Evolutionary conservation across 2,888 invertebrate genomes (phyloP).

Genomic region (Troides aeacus): DNA sequence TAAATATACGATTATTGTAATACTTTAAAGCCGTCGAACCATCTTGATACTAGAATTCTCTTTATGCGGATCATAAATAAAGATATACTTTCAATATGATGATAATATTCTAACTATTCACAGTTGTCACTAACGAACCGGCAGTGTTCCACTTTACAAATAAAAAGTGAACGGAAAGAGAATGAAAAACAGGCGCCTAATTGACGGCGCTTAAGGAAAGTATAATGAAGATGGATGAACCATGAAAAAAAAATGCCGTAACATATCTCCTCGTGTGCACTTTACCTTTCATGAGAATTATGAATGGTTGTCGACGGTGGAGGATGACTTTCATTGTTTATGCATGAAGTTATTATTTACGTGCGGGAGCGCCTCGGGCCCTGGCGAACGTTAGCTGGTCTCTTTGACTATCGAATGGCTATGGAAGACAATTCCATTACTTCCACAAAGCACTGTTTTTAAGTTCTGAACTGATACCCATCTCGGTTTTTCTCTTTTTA

Average conservation of each 20-base stretch:
- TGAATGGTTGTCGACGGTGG: slow-evolving; percentile 48
- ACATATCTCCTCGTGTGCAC: slow-evolving; percentile 27
- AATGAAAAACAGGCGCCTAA: slow-evolving; percentile 20
- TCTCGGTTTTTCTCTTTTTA: too few relatives aligned
- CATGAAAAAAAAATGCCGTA: slow-evolving; percentile 20
- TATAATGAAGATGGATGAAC: slow-evolving; percentile 26
- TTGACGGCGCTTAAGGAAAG: slow-evolving; percentile 22
- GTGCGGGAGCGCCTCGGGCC: slow-evolving; percentile 37
- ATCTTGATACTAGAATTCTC: too few relatives aligned
- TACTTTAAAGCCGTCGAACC: too few relatives aligned
- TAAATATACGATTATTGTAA: too few relatives aligned
- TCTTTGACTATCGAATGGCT: slow-evolving; percentile 10
- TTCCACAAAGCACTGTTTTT: background rate
- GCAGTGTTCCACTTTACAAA: slow-evolving; percentile 17
- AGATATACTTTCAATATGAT: too few relatives aligned
- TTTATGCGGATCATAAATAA: too few relatives aligned
- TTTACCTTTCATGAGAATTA: slow-evolving; percentile 47
- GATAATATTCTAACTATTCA: background rate
- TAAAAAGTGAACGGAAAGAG: slow-evolving; percentile 2
- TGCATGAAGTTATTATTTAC: slow-evolving; percentile 73
- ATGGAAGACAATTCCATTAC: slow-evolving; percentile 8
- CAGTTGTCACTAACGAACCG: background rate
- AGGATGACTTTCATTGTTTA: slow-evolving; percentile 61
- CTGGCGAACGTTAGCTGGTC: slow-evolving; percentile 35
- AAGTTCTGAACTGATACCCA: background rate